Base-by-base conservation (phyloP, 2,113 vertebrate species). In the Sinocyclocheilus anophthalmus region DNA sequence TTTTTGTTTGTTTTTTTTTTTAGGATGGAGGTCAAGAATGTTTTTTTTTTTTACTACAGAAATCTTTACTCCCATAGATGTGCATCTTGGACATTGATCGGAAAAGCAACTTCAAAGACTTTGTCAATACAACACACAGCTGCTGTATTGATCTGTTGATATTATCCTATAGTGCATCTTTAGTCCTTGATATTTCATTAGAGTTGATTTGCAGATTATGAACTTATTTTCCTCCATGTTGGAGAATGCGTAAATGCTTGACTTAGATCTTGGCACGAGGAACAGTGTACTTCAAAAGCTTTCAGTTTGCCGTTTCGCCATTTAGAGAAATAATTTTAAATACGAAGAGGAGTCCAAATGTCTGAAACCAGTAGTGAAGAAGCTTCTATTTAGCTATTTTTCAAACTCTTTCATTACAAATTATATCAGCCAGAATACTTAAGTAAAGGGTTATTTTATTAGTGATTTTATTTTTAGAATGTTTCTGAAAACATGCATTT, bases 111-210 rank as follows among this genome's bases (percentile, higher is more conserved):
- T 81, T 70, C 30, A 76, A 59, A 85, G 55, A 18, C 33, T 55
- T 18, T 55, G 83, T 86, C 88, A 84, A 81, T 89, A 81, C 48
- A 81, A 69, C 67, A 69, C 67, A 53, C 61, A 84, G 55, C 57
- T 84, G 81, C 63, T 84, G n/a, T n/a, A 81, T 48, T 82, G 82
- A 88, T 86, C 61, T 86, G 84, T 53, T 72, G 72, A 69, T 69
- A 42, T 37, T 30, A 42, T 72, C 72, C 42, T 81, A 50, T 76
- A 53, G 63, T 72, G 69, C 39, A n/a, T 78, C 84, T 84, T 42
- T n/a, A 12, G 20, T 83, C 39, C 76, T 16, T 70, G 79, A 76
- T 83, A 83, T 84, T 86, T 55, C 50, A 86, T 88, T 86, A 82
- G 3, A 63, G 69, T 80, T 72, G 61, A 81, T 78, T n/a, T 77